These are phyloP conservation scores for Drosophila robusta DNA, from an alignment of 2,888 invertebrate genomes.

Conservation along the genomic window DNA sequence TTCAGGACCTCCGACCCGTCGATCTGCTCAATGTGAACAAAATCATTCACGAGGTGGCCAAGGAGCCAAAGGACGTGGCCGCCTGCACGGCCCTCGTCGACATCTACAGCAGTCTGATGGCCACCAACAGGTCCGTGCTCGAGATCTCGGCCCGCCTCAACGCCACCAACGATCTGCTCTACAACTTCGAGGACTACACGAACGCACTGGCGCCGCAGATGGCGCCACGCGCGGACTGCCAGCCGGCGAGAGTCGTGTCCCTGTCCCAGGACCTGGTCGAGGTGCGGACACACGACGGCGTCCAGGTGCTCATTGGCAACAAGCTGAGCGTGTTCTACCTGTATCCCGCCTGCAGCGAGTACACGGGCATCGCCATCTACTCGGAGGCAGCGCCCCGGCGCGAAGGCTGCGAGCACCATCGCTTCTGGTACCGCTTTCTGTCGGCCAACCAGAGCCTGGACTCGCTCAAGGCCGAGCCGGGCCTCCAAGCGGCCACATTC, in stretches of 20 bases:
- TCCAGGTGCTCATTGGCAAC: conserved; percentile 14
- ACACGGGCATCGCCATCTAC: conserved; percentile 36
- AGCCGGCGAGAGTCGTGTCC: no score
- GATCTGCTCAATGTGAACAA: conserved; percentile 29
- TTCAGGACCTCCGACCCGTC: not conserved
- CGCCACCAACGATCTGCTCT: conserved; percentile 21
- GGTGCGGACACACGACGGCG: not conserved
- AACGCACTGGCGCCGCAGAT: conserved; percentile 9
- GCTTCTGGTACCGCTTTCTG: conserved; percentile 38
- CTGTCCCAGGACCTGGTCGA: conserved; percentile 8
- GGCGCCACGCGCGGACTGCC: not conserved
- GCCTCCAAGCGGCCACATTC: conserved; percentile 19
- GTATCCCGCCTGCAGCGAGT: conserved; percentile 15
- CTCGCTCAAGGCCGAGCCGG: conserved; percentile 16
- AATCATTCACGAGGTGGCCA: conserved; percentile 14
- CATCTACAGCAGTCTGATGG: conserved; percentile 30
- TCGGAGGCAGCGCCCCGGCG: not conserved
- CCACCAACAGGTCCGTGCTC: conserved; percentile 5
- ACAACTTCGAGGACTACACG: conserved; percentile 24
- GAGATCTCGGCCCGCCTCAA: conserved; percentile 14
- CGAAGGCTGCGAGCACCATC: conserved; percentile 7
- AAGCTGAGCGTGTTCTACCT: conserved; percentile 29
- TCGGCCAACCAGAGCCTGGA: conserved; percentile 21
- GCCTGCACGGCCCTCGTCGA: conserved; percentile 9
- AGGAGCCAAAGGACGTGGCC: not conserved